Evolutionary conservation across 92 coral and sea anemone genomes (phyloP).

Genomic region (Chrysogorgia sp.): DNA sequence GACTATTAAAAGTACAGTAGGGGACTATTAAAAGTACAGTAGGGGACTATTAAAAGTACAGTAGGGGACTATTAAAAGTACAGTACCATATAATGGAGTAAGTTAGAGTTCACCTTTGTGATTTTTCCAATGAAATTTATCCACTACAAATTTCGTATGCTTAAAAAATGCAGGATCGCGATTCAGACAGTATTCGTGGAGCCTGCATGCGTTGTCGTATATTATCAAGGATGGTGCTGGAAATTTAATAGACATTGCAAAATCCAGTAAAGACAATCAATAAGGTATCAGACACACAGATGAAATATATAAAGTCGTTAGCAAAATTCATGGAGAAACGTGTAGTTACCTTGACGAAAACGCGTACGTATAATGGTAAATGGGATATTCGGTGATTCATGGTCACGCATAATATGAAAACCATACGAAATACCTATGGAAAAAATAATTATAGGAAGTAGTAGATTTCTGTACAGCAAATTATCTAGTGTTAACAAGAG

Average conservation of each 20-base stretch:
- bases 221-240: conserved; percentile 14
- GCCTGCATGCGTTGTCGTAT: conserved; percentile 31
- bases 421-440: conserved; percentile 9
- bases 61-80: too few relatives aligned
- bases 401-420: conserved; percentile 4
- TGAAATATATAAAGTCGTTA: background rate
- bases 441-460: too few relatives aligned
- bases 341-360: conserved; percentile 10
- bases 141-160: conserved; percentile 28
- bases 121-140: conserved; percentile 39
- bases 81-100: too few relatives aligned
- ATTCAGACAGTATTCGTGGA: conserved; percentile 24
- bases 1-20: too few relatives aligned
- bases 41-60: too few relatives aligned
- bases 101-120: conserved; percentile 18
- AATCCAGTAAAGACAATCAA: background rate
- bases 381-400: conserved; percentile 11
- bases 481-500: too few relatives aligned
- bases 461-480: too few relatives aligned
- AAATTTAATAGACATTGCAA: background rate
- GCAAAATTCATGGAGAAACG: too few relatives aligned
- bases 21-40: too few relatives aligned
- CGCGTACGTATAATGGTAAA: conserved; percentile 18
- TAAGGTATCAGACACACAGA: background rate
- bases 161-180: conserved; percentile 33